Conservation (phyloP, 2,888 invertebrate species). For the Dolichopus griseipennis region DNA sequence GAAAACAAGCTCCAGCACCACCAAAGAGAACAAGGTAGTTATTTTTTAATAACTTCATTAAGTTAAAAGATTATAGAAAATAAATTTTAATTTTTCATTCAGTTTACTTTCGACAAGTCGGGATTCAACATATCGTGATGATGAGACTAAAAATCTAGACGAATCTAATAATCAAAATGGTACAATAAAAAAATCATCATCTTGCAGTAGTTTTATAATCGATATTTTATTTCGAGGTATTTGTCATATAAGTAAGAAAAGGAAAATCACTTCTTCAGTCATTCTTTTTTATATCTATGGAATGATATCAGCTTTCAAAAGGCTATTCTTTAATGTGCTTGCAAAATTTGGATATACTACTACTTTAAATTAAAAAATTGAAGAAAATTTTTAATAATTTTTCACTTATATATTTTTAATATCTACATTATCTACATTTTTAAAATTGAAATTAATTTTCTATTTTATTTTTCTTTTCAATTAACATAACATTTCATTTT, state of each 20-base stretch:
- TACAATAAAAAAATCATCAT: constrained; percentile 45
- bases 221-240: constrained; percentile 46
- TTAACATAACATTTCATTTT: background rate
- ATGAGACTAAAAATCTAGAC: constrained; percentile 39
- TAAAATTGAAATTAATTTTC: background rate
- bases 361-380: no score
- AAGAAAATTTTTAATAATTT: no score
- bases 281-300: constrained; percentile 1
- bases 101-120: constrained; percentile 42
- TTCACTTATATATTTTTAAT: background rate
- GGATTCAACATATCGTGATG: constrained; percentile 44
- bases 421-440: no score
- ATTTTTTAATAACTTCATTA: background rate
- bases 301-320: background rate
- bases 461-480: background rate
- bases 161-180: constrained; percentile 43
- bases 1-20: constrained; percentile 90
- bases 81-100: constrained; percentile 11
- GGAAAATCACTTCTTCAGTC: background rate
- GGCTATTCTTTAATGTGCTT: background rate
- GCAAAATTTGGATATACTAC: background rate
- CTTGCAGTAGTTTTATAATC: constrained; percentile 46
- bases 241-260: constrained; percentile 40
- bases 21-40: constrained; percentile 85
- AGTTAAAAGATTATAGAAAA: background rate